phyloP scores from a whole-genome alignment of 2,797 vertebrate species.

The Manis pentadactyla region DNA sequence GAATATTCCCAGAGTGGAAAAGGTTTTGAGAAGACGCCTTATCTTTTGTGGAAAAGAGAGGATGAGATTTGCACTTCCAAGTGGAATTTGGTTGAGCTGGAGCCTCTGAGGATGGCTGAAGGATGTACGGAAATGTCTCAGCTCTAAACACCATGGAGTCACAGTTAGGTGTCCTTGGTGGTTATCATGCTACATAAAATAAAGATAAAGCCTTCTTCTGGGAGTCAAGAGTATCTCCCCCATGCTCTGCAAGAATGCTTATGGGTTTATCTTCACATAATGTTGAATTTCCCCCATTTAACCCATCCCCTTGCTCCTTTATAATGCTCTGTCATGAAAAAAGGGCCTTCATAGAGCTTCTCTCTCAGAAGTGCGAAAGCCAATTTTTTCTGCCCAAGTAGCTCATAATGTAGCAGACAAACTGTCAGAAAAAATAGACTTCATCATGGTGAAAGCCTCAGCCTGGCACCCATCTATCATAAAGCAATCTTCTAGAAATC shows the following conservation, averaged over 20 bases:
- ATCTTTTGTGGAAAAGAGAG: not conserved
- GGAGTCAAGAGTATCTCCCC: not conserved
- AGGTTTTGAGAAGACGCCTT: not conserved
- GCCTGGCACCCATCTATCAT: constrained; percentile 72
- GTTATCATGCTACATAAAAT: not conserved
- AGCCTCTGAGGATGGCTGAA: not conserved
- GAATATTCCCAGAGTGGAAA: not conserved
- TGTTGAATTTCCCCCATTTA: constrained; percentile 2
- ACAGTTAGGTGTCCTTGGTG: not conserved
- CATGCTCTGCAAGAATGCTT: not conserved
- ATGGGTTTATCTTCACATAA: constrained; percentile 24
- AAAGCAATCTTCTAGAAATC: constrained; percentile 76
- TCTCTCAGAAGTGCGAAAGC: constrained; percentile 52
- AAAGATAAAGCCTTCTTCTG: constrained; percentile 41
- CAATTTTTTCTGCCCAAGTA: constrained; percentile 67
- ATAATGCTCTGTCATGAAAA: constrained; percentile 64
- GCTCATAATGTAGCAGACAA: constrained; percentile 74
- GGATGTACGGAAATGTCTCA: not conserved
- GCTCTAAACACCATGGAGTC: not conserved
- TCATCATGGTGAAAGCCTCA: constrained; percentile 70
- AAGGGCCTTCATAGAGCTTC: constrained; percentile 54
- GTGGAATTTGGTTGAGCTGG: not conserved
- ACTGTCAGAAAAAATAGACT: constrained; percentile 73
- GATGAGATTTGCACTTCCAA: not conserved
- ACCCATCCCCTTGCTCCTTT: constrained; percentile 14